Base-by-base conservation (phyloP, 2,113 vertebrate genomes). In the Bujurquina vittata region DNA sequence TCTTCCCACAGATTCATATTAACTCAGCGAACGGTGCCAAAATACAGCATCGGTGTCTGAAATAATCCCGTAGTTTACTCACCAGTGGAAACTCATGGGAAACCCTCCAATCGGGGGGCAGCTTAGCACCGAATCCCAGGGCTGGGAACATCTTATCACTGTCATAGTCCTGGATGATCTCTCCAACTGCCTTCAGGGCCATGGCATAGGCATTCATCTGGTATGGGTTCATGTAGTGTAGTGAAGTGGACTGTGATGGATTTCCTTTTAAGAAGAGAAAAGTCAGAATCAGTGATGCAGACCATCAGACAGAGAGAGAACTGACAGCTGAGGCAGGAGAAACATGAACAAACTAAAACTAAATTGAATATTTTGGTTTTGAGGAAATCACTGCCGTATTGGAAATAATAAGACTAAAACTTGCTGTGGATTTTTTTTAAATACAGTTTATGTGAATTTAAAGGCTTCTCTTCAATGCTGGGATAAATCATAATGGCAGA, bases 141-240 rank as follows among this genome's bases (percentile, higher is more conserved):
- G 97, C 97, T 0, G 97, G 97, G 87, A 98, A 99, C 97, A 98
- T 97, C 95, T 98, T 99, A 93, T 98, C 97, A 7, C 97, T 98
- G 96, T 97, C 97, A 0, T 99, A 99, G 95, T 99, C 97, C 93
- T 99, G 97, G 92, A 98, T 98, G 94, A 99, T 98, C 95, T 99
- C 97, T 1, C 97, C 97, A 1, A 98, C 97, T 0, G 97, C 97
- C n/a, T 96, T 97, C 84, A 99, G 95, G 0, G 97, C 97, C 96
- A 99, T 96, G 46, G 97, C 95, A 0, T 99, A 99, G 37, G 97
- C 97, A 7, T 98, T 99, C 96, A 98, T 97, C 96, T 99, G 97
- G 96, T 97, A 99, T 3, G 97, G 97, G 91, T 97, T 99, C 97
- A 98, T 97, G 94, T 99, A 99, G 95, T 99, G 97, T 52, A 98